Conservation (phyloP, 2,888 invertebrate genomes). For the Agrilus biguttatus region DNA sequence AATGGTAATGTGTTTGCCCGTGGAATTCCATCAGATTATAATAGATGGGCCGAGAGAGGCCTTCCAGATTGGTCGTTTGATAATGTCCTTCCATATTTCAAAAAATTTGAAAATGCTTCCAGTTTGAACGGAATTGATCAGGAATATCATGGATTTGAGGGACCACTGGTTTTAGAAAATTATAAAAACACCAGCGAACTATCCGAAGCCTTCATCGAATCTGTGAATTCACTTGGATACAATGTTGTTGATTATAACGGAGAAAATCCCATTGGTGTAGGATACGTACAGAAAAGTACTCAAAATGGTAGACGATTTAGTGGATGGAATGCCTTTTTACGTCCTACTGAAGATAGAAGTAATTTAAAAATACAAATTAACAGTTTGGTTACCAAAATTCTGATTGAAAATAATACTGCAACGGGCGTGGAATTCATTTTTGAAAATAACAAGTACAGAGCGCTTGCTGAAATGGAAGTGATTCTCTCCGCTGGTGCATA, state of each 20-base stretch:
- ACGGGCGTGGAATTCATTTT: constrained; percentile 36
- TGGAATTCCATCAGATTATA: constrained; percentile 38
- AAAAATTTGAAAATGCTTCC: constrained; percentile 41
- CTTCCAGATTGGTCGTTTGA: constrained; percentile 40
- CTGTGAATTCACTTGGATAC: constrained; percentile 44
- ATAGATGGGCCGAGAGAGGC: constrained; percentile 39
- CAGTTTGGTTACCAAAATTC: constrained; percentile 39
- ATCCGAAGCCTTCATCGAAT: constrained; percentile 36
- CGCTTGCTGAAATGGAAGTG: constrained; percentile 42
- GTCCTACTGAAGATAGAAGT: constrained; percentile 42
- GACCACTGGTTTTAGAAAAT: constrained; percentile 43
- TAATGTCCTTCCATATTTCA: constrained; percentile 47
- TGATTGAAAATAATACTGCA: constrained; percentile 39
- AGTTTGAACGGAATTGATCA: constrained; percentile 35
- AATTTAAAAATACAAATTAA: constrained; percentile 38
- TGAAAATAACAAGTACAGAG: constrained; percentile 32
- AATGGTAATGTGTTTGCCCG: constrained; percentile 43
- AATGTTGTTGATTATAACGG: constrained; percentile 43
- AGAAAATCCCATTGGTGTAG: constrained; percentile 46
- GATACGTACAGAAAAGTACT: constrained; percentile 44
- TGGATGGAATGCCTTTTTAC: constrained; percentile 47
- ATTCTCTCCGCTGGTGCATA: constrained; percentile 43
- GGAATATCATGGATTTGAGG: constrained; percentile 37
- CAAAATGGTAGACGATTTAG: constrained; percentile 44
- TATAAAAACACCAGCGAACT: constrained; percentile 40